Evolutionary conservation across 2,113 vertebrate species (phyloP), one percentile per base, ranked within the genome.

Genomic region (Argyrosomus japonicus): DNA sequence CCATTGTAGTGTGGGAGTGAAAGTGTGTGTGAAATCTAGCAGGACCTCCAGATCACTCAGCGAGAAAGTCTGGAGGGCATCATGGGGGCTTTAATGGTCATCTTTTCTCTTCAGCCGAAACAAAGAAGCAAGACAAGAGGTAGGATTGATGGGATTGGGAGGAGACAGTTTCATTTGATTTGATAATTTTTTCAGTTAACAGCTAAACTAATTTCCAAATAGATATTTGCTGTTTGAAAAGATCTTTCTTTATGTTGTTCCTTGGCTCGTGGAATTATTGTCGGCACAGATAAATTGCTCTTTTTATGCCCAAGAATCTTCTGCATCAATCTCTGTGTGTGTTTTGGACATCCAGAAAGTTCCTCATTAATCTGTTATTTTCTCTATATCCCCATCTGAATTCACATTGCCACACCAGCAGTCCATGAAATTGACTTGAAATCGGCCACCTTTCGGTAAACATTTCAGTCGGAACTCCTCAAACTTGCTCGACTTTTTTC

Each of bases 21-120:
- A 87, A 76, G 19, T 65, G 64, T 62, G 64, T 64, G 87, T 79
- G 81, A 89, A 72, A 93, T 83, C 77, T 83, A 86, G 57, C 91
- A 84, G 89, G 88, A 93, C 87, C 90, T 90, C 77, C 83, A 88
- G 84, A 89, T 87, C 91, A 78, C 75, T 81, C 56, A 88, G 84
- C 81, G 67, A 73, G 86, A 87, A 79, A 87, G 80, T 79, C 75
- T 81, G 79, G n/a, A 83, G 83, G 79, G 71, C 91, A 93, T 84
- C 79, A 93, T 71, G 10, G 88, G 81, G 10, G 88, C 93, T 83
- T 72, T 80, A 4, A 91, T 93, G 88, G 85, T 95, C 82, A 95
- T 89, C 89, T 92, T 96, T 92, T 95, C 92, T 61, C 60, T 94
- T 12, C 93, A 95, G 85, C 77, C 93, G 13, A 94, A 95, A 83